These are phyloP conservation scores for Monochamus saltuarius DNA, from an alignment of 1,140 invertebrate genomes.

Conservation along the genomic window DNA sequence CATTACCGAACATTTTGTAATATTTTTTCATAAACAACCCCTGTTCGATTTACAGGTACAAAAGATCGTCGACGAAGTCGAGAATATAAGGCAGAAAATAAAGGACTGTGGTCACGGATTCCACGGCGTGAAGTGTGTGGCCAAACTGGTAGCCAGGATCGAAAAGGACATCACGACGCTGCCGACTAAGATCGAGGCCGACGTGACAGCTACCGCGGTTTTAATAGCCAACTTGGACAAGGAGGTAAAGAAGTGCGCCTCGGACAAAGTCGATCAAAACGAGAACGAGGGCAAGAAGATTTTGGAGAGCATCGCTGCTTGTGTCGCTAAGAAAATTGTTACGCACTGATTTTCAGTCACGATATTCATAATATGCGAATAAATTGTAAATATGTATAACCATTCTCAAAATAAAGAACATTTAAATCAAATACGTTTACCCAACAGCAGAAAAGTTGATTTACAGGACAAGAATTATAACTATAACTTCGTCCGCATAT, in stretches of 20 bases:
- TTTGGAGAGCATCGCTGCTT: too few relatives aligned
- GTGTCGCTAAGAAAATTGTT: too few relatives aligned
- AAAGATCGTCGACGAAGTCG: not conserved
- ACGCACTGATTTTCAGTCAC: not conserved
- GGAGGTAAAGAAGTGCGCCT: conserved; percentile 15
- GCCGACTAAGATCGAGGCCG: not conserved
- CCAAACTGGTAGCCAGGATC: conserved; percentile 3
- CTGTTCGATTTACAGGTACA: not conserved
- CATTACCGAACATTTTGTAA: too few relatives aligned
- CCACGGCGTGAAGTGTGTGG: not conserved
- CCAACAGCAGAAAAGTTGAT: too few relatives aligned
- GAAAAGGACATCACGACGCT: conserved; percentile 2
- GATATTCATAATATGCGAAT: too few relatives aligned
- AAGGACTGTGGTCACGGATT: conserved; percentile 8
- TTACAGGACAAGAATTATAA: too few relatives aligned
- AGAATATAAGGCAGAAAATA: conserved; percentile 11
- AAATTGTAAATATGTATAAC: too few relatives aligned
- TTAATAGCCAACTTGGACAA: not conserved
- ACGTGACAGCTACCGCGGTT: not conserved
- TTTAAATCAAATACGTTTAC: too few relatives aligned
- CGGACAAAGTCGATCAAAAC: not conserved
- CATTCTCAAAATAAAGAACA: too few relatives aligned
- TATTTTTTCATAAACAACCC: too few relatives aligned
- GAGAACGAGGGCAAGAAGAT: too few relatives aligned
- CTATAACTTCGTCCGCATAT: too few relatives aligned